Evolutionary conservation across 2,113 vertebrate genomes (phyloP), one percentile per base, ranked within the genome.

Genomic region (Origma solitaria): DNA sequence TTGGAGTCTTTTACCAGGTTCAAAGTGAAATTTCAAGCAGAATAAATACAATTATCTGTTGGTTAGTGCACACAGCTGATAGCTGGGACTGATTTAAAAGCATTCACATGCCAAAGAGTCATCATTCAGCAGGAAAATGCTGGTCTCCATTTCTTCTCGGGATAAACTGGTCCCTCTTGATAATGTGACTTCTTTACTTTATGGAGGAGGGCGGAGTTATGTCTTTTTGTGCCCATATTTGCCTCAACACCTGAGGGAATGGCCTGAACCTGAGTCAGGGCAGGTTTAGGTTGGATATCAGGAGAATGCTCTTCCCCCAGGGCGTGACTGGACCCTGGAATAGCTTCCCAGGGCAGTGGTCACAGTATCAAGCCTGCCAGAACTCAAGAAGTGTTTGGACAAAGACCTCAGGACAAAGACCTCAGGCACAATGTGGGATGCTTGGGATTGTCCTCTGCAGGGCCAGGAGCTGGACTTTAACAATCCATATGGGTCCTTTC

Each of bases 381-480:
- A 73, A 4, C 5, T 38, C 15, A 57, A 15, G 7, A 50, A 50
- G 13, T 44, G 8, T 44, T 81, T 81, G 44, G 27, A 17, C 7
- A 66, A 33, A 27, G 5, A n/a, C n/a, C n/a, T n/a, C n/a, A n/a
- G n/a, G n/a, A n/a, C n/a, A n/a, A n/a, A n/a, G n/a, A n/a, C n/a
- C 33, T 66, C 44, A 88, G 58, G 27, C 12, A 57, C 15, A 6
- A 5, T 16, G 8, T 79, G 49, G 17, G 31, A 37, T 35, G 37
- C 21, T 49, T 80, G 35, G 50, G 38, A 35, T 35, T 40, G 42
- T 42, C 25, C 42, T 44, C 12, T 56, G 12, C 50, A 58, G 18
- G 8, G 8, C 17, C 44, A 57, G 44, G 17, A 57, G 15, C 4
- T 50, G 44, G 6, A 28, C 8, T 37, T 64, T 0, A 0, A 13